Evolutionary conservation across 2,888 invertebrate species (phyloP).

Genomic region (Amblyteles armatorius): DNA sequence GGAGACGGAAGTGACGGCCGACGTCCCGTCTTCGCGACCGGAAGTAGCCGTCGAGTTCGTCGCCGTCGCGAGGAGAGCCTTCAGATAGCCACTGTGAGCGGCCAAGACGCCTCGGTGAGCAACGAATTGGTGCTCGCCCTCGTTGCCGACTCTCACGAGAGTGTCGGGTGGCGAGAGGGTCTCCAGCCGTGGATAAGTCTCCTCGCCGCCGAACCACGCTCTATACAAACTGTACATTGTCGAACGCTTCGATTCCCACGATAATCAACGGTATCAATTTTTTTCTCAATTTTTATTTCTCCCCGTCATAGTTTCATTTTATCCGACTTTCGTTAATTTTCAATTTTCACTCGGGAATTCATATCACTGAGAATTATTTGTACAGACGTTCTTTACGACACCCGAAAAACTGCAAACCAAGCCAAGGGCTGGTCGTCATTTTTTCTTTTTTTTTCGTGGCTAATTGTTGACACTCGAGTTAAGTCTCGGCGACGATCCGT

Average conservation of each 20-base stretch:
- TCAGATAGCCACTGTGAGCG: conserved; percentile 90
- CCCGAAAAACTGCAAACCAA: neutral
- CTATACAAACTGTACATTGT: conserved; percentile 84
- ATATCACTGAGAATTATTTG: neutral
- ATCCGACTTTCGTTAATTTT: neutral
- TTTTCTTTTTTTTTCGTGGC: neutral
- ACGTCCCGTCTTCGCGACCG: conserved; percentile 50
- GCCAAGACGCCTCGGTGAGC: conserved; percentile 89
- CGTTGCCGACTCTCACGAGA: conserved; percentile 88
- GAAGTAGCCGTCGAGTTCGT: conserved; percentile 65
- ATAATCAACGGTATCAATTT: neutral
- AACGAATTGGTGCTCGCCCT: conserved; percentile 88
- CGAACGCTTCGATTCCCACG: neutral
- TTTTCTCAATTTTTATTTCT: neutral
- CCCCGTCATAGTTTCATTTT: neutral
- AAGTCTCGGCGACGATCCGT: neutral
- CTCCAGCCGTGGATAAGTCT: conserved; percentile 78
- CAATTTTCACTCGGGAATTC: neutral
- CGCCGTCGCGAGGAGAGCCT: conserved; percentile 86
- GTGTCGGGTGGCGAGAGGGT: conserved; percentile 87
- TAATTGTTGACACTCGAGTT: neutral
- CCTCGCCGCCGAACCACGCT: conserved; percentile 83
- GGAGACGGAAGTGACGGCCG: conserved; percentile 79
- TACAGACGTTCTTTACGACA: neutral
- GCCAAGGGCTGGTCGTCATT: neutral